Base-by-base conservation (phyloP, 2,113 vertebrate genomes). In the Chionodraco myersi region DNA sequence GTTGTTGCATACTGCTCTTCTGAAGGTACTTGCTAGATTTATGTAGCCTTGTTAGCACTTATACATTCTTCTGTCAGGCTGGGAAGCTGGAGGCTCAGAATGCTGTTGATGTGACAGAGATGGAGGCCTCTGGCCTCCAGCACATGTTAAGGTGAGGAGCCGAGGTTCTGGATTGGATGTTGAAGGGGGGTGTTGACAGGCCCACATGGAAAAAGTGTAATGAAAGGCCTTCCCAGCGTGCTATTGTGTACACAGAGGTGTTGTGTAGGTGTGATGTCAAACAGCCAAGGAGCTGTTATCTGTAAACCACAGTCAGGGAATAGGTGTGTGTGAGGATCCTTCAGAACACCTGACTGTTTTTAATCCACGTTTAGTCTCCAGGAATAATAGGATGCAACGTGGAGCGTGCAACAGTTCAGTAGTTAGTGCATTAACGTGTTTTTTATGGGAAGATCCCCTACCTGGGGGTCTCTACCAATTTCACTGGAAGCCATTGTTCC, bases 91-190 rank as follows among this genome's bases (percentile, higher is more conserved):
- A 30, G 30, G 30, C 30, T 30, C 30, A 30, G 10, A 62, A 34
- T 34, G 36, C 65, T 58, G 58, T 11, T 59, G 16, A 41, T 23
- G 63, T 12, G 30, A 67, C 26, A 36, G 16, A 72, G 4, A 5
- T 21, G 14, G 8, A 66, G 2, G 44, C 10, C 47, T 74, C 10
- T 76, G 82, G 77, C 75, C 82, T 91, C 76, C 68, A 61, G n/a
- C 23, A 47, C 7, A 1, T 45, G 36, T 36, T 53, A 68, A 71
- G 72, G 76, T 56, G 77, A 76, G 70, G 12, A 13, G 26, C 15
- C 1, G 3, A n/a, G 60, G 79, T 77, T 51, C 14, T 6, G 34
- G 72, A 86, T 92, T 89, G 90, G 87, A 48, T 71, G 83, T 1
- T 73, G 58, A 62, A 53, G 60, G 36, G 36, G 77, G 67, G 67